Base-by-base conservation (phyloP, 2,888 invertebrate genomes). In the Eustalomyia histrio region DNA sequence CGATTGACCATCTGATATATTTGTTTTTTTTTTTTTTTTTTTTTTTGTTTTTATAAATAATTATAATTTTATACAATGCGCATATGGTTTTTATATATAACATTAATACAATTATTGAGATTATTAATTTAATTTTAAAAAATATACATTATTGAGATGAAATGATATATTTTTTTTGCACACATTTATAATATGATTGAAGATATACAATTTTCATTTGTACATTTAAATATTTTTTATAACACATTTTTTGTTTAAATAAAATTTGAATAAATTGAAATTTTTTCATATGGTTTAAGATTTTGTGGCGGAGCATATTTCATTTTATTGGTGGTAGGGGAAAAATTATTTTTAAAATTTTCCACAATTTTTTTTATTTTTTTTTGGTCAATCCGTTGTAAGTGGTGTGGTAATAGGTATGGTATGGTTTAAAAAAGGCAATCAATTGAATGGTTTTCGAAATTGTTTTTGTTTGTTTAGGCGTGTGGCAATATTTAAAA, bases 1-100 rank as follows among this genome's bases (percentile, higher is more conserved):
- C 90, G 90, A 90, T 89, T 90, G 90, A 90, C 90, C 90, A 90
- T 90, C 90, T 90, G 88, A 86, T 14, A n/a, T 14, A n/a, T 47
- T 47, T 39, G 9, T 3, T 12, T 39, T 1, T 63, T 50, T 57
- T 79, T 39, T 67, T 67, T 29, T 76, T 63, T 24, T 73, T 52
- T 55, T 52, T 53, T 69, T 47, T 18, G 53, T 50, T 50, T 63
- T 33, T 55, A 24, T 55, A 55, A 6, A 14, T 55, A 57, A 57
- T n/a, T 64, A 21, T 16, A 67, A 53, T 53, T 53, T 67, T 55
- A 43, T 35, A 75, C 33, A 60, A 53, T 68, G 68, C 53, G 61
- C 50, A 53, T 24, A 47, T 53, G 17, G 57, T 58, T n/a, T 53
- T 24, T 39, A 39, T 16, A 21, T 33, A 24, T 43, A 18, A 9